Conservation (phyloP, 2,113 vertebrate genomes). For the Odontesthes bonariensis region DNA sequence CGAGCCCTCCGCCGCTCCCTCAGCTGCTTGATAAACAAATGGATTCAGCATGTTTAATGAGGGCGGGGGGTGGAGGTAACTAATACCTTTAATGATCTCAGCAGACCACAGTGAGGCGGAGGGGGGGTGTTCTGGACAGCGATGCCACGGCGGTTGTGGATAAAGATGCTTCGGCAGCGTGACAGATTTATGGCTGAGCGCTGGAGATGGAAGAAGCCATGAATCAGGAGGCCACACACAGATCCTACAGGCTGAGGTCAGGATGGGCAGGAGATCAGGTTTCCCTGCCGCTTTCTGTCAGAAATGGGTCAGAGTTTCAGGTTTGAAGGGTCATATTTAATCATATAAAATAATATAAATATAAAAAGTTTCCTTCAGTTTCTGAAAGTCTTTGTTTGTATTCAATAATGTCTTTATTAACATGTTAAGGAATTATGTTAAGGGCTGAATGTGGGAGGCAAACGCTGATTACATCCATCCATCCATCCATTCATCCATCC, state of each 20-base stretch:
- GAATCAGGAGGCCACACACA: slow-evolving; percentile 55
- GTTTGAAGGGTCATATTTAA: too few relatives aligned
- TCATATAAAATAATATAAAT: too few relatives aligned
- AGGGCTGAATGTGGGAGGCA: too few relatives aligned
- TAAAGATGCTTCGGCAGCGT: slow-evolving; percentile 47
- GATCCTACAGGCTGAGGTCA: slow-evolving; percentile 43
- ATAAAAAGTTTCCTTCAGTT: too few relatives aligned
- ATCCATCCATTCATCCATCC: too few relatives aligned
- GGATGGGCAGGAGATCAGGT: background rate
- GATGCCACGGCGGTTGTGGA: slow-evolving; percentile 22
- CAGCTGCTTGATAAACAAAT: slow-evolving; percentile 75
- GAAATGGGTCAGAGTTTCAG: too few relatives aligned
- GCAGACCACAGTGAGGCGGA: slow-evolving; percentile 63
- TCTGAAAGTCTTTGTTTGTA: too few relatives aligned
- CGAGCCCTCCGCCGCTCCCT: slow-evolving; percentile 56
- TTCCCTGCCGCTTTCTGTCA: too few relatives aligned
- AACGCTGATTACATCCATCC: too few relatives aligned
- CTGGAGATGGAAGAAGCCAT: slow-evolving; percentile 49
- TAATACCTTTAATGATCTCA: slow-evolving; percentile 77
- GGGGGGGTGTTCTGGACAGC: slow-evolving; percentile 57
- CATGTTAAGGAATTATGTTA: too few relatives aligned
- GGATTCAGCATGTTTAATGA: slow-evolving; percentile 79
- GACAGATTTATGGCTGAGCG: slow-evolving; percentile 68
- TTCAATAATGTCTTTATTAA: too few relatives aligned
- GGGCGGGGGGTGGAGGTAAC: slow-evolving; percentile 58